Evolutionary conservation across 2,113 vertebrate genomes (phyloP).

Genomic region (Pollimyrus isidori): DNA sequence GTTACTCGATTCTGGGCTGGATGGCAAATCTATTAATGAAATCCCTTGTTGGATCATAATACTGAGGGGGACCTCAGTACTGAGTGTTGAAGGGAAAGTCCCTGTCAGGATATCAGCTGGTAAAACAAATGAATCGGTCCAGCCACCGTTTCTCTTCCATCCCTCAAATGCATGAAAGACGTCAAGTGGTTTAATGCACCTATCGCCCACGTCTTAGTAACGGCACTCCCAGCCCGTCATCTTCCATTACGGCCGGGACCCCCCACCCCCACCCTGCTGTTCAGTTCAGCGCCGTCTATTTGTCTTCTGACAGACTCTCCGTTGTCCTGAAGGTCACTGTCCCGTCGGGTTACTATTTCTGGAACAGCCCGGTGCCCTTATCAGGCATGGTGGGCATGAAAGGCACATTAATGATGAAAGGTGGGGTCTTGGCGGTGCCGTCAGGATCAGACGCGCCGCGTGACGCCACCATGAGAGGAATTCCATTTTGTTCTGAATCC

Average conservation of each 20-base stretch:
- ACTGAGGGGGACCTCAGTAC: background rate
- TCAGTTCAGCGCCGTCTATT: background rate
- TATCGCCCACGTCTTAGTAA: background rate
- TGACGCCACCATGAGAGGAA: background rate
- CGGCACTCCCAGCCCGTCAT: background rate
- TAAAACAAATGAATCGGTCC: background rate
- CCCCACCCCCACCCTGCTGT: background rate
- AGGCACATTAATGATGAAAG: background rate
- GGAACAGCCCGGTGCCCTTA: background rate
- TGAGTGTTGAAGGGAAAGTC: background rate
- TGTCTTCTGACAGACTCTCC: background rate
- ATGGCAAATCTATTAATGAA: background rate
- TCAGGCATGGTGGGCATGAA: background rate
- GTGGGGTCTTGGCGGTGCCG: background rate
- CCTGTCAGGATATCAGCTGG: background rate
- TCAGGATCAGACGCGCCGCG: too few species aligned
- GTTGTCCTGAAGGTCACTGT: background rate
- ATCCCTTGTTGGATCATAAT: background rate
- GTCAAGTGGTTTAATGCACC: background rate
- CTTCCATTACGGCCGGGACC: background rate
- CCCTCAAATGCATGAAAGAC: background rate
- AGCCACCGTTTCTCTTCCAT: background rate
- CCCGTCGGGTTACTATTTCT: slow-evolving; percentile 2
- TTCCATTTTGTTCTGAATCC: background rate
- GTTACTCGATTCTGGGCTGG: background rate